These are phyloP conservation scores for Battus philenor DNA, from an alignment of 1,140 invertebrate species.

Conservation along the genomic window DNA sequence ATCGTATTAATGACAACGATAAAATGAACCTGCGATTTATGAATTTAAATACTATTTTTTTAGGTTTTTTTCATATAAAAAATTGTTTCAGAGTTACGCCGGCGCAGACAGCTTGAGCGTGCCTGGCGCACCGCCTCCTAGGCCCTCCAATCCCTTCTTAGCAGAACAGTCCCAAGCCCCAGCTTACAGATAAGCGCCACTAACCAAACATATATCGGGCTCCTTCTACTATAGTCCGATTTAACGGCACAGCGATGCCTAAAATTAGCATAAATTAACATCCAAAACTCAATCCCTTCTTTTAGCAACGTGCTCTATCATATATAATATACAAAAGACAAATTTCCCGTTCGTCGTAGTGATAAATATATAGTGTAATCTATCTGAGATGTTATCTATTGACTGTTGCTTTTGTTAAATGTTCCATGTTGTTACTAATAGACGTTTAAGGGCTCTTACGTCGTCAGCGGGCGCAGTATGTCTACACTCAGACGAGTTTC, in stretches of 20 bases:
- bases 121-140: constrained; percentile 41
- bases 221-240: constrained; percentile 6
- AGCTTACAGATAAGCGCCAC: constrained; percentile 42
- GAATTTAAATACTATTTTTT: too few species aligned
- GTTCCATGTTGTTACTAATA: constrained; percentile 13
- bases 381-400: constrained; percentile 10
- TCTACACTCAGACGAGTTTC: background rate
- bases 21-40: too few species aligned
- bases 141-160: constrained; percentile 52
- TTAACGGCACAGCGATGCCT: constrained; percentile 3
- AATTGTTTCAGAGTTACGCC: constrained; percentile 59
- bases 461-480: background rate
- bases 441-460: too few species aligned
- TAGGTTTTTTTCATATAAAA: too few species aligned
- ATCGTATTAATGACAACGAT: too few species aligned
- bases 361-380: constrained; percentile 4
- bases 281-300: too few species aligned
- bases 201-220: background rate
- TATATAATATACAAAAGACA: constrained; percentile 4
- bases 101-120: constrained; percentile 59
- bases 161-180: constrained; percentile 32
- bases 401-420: constrained; percentile 13
- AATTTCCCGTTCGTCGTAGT: constrained; percentile 7
- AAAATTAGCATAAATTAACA: too few species aligned
- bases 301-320: too few species aligned